Evolutionary conservation across 2,113 vertebrate genomes (phyloP), one percentile per base, ranked within the genome.

Genomic region (Telmatochromis sp.): DNA sequence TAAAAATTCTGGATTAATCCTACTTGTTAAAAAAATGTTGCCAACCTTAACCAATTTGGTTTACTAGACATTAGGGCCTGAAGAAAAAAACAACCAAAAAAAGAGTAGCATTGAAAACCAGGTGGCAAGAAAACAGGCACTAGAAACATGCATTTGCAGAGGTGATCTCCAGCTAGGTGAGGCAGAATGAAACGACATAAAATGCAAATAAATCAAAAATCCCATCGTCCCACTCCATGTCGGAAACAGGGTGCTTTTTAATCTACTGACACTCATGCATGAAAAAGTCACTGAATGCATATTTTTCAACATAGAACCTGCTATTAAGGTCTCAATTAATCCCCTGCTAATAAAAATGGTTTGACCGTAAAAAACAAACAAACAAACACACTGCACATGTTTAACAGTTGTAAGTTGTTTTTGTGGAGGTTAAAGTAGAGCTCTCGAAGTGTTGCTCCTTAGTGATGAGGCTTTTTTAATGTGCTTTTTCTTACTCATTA

Each of bases 321-420:
- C 73, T 19, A 75, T 75, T 17, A 26, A 45, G 4, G 9, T 0
- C 9, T 26, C 21, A 47, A 23, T 47, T 47, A 73, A 73, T 45
- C 8, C 14, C 14, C 68, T 26, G 35, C 0, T 73, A 73, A 47
- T 17, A 17, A 73, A 73, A 73, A 73, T 26, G 68, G 2, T 71
- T 71, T 40, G 65, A 23, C 0, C 0, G 6, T 73, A 6, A 47
- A 42, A 71, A 13, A 17, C 40, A 6, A 10, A 14, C 3, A 37
- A 33, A 26, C 1, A 35, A 65, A 17, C 9, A 47, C 42, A 50
- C 5, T 73, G 0, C 1, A 75, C 40, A 75, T 28, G 23, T 75
- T 47, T 75, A 75, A 47, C 23, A 47, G 23, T 28, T 47, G 40
- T 26, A 28, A 73, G n/a, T 26, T 45, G 21, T 28, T 15, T 75